A percentile compares a stretch with the other conserved stretches of the same genome.
Evolutionary conservation across 2,113 vertebrate species (phyloP).

Genomic region (Ramphastos sulfuratus): DNA sequence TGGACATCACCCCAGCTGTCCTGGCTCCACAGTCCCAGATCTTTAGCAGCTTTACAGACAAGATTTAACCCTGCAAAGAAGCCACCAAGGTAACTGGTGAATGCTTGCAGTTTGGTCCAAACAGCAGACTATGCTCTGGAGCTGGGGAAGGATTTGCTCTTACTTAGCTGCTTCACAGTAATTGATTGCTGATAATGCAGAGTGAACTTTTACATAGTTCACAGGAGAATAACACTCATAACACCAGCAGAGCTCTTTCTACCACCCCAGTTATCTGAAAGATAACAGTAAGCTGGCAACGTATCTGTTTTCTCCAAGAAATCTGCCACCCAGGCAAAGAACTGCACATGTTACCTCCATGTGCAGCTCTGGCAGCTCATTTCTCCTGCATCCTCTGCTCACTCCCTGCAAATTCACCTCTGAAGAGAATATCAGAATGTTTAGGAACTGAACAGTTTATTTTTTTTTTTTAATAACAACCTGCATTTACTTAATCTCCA

Average conservation of each 20-base stretch:
- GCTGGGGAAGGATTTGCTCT: background rate
- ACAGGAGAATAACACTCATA: background rate
- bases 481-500: background rate
- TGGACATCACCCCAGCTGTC: background rate
- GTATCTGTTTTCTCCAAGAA: background rate
- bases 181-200: background rate
- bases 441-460: background rate
- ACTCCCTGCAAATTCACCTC: background rate
- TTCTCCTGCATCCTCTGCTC: background rate
- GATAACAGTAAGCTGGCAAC: background rate
- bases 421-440: background rate
- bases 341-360: rapidly evolving
- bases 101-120: background rate
- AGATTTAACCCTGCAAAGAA: background rate
- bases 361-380: background rate
- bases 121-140: background rate
- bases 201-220: background rate
- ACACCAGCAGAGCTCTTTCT: background rate
- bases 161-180: background rate
- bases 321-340: background rate
- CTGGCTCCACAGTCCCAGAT: background rate
- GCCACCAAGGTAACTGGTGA: background rate
- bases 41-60: background rate
- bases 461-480: background rate
- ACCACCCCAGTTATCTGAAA: background rate